Evolutionary conservation across 2,797 vertebrate species (phyloP).

Genomic region (Carapus acus): DNA sequence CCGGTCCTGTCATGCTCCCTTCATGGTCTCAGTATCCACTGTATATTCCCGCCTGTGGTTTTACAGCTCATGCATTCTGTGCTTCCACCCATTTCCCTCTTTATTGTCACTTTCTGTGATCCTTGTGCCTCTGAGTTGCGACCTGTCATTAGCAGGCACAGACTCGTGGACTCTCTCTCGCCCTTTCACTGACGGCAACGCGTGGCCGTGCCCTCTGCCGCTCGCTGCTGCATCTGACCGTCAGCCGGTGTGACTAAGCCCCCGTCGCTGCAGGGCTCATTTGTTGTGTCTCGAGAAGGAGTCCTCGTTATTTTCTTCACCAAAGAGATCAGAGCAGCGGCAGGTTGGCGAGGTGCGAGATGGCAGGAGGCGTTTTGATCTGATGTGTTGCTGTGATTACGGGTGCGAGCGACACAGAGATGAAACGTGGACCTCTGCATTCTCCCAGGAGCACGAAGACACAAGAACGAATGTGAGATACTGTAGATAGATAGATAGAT

Average conservation of each 20-base stretch:
- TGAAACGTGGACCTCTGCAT: too few relatives aligned
- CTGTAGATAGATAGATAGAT: too few relatives aligned
- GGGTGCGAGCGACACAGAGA: too few relatives aligned
- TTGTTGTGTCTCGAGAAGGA: not conserved
- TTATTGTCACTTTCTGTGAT: not conserved
- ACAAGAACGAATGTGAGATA: too few relatives aligned
- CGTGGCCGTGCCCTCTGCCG: not conserved
- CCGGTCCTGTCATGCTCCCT: too few relatives aligned
- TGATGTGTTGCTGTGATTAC: conserved; percentile 1
- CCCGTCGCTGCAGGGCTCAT: not conserved
- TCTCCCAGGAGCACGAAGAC: too few relatives aligned
- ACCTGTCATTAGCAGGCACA: conserved; percentile 10
- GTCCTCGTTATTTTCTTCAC: conserved; percentile 8
- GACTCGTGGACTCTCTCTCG: conserved; percentile 15
- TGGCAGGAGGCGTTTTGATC: conserved; percentile 17
- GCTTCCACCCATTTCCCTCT: not conserved
- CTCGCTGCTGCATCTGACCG: not conserved
- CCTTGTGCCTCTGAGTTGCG: conserved; percentile 1
- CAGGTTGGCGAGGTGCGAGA: conserved; percentile 11
- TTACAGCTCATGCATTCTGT: conserved; percentile 31
- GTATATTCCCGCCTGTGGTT: too few relatives aligned
- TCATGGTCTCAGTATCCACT: too few relatives aligned
- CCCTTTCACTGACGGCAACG: conserved; percentile 8
- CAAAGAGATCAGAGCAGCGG: conserved; percentile 19
- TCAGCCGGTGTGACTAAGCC: conserved; percentile 1